Percentiles rank a stretch among this genome's conserved stretches.
These are phyloP conservation scores for Mesembrinibis cayennensis DNA, from an alignment of 2,113 vertebrate species.

Conservation along the genomic window DNA sequence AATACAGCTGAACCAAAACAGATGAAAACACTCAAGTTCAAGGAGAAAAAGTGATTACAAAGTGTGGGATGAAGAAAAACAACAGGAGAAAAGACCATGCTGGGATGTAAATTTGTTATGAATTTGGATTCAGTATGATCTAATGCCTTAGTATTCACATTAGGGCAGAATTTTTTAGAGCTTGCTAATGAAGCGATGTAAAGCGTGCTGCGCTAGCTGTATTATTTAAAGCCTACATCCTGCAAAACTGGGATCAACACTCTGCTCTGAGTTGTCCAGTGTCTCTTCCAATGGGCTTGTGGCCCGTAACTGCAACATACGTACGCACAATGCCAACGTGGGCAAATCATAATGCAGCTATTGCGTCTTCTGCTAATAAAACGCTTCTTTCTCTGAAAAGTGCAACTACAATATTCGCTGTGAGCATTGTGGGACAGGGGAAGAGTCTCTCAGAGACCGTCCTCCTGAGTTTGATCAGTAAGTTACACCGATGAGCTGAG, in stretches of 20 bases:
- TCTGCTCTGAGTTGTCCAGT: not conserved
- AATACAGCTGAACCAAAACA: not conserved
- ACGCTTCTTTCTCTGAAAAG: not conserved
- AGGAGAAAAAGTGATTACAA: constrained; percentile 1
- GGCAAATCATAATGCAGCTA: not conserved
- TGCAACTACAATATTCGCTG: not conserved
- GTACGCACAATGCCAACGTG: accelerated
- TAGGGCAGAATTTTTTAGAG: not conserved
- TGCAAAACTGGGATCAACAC: not conserved
- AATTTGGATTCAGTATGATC: not conserved
- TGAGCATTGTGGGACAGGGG: not conserved
- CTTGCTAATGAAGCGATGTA: not conserved
- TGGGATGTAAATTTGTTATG: not conserved
- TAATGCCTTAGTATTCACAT: not conserved
- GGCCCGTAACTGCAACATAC: not conserved
- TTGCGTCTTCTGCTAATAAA: not conserved
- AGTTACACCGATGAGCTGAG: not conserved
- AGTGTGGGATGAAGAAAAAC: not conserved
- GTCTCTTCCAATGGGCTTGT: not conserved
- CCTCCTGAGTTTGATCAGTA: not conserved
- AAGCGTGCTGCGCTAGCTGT: not conserved
- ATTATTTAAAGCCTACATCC: not conserved
- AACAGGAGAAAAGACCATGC: not conserved
- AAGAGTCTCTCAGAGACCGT: not conserved
- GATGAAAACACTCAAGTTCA: not conserved